Conservation (phyloP, 2,797 vertebrate genomes). For the Lagodon rhomboides region DNA sequence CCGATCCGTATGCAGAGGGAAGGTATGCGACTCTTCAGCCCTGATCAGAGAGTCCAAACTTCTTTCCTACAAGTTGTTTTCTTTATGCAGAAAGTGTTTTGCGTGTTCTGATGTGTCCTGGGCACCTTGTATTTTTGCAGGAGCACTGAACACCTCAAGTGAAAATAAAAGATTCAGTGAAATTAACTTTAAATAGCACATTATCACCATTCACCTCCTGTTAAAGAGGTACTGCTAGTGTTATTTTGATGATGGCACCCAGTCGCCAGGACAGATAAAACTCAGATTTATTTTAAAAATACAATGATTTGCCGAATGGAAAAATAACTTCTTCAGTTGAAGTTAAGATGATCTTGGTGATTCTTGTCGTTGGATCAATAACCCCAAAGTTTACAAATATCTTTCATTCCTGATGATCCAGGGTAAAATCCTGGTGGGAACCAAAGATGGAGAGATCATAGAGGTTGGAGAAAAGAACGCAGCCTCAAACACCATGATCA, state of each 20-base stretch:
- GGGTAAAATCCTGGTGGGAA: constrained; percentile 98
- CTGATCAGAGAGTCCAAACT: not conserved
- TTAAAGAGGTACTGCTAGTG: not conserved
- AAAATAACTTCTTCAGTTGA: not conserved
- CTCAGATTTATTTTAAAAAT: no score
- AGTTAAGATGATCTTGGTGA: not conserved
- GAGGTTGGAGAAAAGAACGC: constrained; percentile 98
- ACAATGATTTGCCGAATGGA: no score
- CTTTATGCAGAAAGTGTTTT: no score
- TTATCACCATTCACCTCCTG: not conserved
- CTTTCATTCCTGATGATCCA: constrained; percentile 49
- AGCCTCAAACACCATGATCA: constrained; percentile 96
- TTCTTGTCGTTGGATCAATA: not conserved
- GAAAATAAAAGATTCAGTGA: no score
- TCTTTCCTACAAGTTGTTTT: no score
- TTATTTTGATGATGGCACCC: not conserved
- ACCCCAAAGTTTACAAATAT: not conserved
- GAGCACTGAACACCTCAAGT: not conserved
- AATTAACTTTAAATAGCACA: not conserved
- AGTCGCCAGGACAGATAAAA: not conserved
- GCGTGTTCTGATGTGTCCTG: no score
- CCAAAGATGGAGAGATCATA: constrained; percentile 97
- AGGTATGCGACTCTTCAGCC: constrained; percentile 79
- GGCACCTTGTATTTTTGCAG: not conserved
- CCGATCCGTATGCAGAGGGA: constrained; percentile 95